Evolutionary conservation across 2,113 vertebrate species (phyloP).

Genomic region (Electrona antarctica): DNA sequence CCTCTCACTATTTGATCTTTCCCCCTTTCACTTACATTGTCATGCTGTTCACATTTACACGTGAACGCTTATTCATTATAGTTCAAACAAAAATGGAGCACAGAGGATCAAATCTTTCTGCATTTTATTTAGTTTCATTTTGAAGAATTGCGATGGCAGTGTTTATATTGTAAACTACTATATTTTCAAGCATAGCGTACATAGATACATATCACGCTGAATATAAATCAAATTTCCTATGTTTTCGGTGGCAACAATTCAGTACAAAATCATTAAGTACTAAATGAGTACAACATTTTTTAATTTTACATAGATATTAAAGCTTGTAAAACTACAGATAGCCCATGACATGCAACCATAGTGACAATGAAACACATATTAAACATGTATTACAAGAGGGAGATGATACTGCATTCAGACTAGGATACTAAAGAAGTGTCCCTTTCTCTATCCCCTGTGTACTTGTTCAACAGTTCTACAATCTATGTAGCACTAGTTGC

Average conservation of each 20-base stretch:
- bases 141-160: constrained; percentile 19
- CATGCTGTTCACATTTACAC: too few relatives aligned
- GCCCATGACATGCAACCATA: constrained; percentile 21
- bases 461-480: constrained; percentile 29
- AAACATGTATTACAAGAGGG: constrained; percentile 6
- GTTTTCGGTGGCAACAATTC: background rate
- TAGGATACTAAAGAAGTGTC: background rate
- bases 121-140: constrained; percentile 51
- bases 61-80: background rate
- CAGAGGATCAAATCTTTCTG: constrained; percentile 13
- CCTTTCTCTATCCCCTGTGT: background rate
- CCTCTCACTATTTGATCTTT: too few relatives aligned
- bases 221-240: background rate
- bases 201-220: background rate
- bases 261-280: background rate
- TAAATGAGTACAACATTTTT: background rate
- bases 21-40: too few relatives aligned
- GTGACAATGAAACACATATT: constrained; percentile 20
- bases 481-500: constrained; percentile 52
- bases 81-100: constrained; percentile 11
- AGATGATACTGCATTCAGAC: constrained; percentile 4
- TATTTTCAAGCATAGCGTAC: constrained; percentile 23
- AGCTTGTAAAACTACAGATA: constrained; percentile 23
- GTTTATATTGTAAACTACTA: constrained; percentile 7
- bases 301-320: too few relatives aligned